A percentile compares a stretch with the other conserved stretches of the same genome.
phyloP scores from a whole-genome alignment of 1,140 invertebrate species.

The Steinernema feltiae region DNA sequence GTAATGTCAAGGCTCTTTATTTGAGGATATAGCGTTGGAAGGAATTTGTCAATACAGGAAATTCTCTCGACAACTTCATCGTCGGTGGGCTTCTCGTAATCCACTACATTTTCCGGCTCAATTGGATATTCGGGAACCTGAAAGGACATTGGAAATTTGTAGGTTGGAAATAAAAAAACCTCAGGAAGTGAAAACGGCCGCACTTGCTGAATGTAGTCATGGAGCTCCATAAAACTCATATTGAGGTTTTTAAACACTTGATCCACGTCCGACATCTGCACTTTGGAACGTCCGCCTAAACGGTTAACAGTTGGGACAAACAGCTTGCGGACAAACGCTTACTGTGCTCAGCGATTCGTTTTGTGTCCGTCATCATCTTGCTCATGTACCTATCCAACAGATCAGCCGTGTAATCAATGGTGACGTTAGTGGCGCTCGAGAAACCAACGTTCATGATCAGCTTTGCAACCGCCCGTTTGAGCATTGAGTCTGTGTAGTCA shows the following conservation, averaged over 20 bases:
- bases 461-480: background rate
- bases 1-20: background rate
- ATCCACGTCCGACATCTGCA: background rate
- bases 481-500: background rate
- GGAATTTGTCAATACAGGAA: background rate
- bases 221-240: slow-evolving; percentile 1
- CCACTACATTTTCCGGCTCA: background rate
- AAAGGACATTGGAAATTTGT: background rate
- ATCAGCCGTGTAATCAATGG: background rate
- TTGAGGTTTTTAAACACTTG: background rate
- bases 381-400: background rate
- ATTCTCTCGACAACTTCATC: background rate
- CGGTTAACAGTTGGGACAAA: background rate
- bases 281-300: background rate
- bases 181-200: background rate
- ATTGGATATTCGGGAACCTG: background rate
- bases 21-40: background rate
- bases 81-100: background rate
- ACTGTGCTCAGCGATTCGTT: background rate
- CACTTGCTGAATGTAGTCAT: background rate
- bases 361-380: background rate
- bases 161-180: background rate
- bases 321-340: background rate
- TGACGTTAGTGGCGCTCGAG: background rate
- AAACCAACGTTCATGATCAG: background rate